phyloP scores from a whole-genome alignment of 2,113 vertebrate species.

The Melanocharis versteri region DNA sequence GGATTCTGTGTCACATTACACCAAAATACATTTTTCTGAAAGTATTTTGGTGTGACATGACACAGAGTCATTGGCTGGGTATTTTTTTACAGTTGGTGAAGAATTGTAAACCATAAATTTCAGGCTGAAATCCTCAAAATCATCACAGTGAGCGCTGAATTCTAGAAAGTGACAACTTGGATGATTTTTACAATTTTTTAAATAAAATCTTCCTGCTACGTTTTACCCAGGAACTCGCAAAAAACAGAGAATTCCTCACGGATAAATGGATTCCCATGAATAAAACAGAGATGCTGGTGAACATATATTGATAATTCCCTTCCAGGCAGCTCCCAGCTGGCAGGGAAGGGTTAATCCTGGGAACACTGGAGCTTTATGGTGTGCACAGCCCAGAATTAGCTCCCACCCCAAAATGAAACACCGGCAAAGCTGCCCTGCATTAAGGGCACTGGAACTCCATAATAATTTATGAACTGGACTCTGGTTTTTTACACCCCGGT shows the following conservation, averaged over 20 bases:
- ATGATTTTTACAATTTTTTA: accelerated
- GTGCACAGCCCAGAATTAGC: conserved; percentile 22
- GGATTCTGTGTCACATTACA: background rate
- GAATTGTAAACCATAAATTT: background rate
- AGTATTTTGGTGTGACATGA: no score
- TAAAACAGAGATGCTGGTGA: no score
- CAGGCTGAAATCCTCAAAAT: background rate
- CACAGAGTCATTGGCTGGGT: no score
- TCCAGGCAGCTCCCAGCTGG: background rate
- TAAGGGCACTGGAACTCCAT: conserved; percentile 38
- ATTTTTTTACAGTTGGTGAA: background rate
- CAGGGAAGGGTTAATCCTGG: conserved; percentile 30
- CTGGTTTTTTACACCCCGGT: conserved; percentile 39
- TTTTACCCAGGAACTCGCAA: background rate
- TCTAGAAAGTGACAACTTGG: background rate
- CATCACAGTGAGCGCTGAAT: accelerated
- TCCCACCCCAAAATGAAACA: conserved; percentile 46
- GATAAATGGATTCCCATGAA: accelerated
- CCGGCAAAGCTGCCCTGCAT: conserved; percentile 42
- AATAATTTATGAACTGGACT: conserved; percentile 69
- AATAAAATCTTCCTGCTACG: accelerated
- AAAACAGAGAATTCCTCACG: accelerated
- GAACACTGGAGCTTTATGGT: background rate
- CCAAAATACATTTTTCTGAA: background rate
- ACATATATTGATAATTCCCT: accelerated